Base-by-base conservation (phyloP, 2,888 invertebrate genomes). In the Philereme vetulata region DNA sequence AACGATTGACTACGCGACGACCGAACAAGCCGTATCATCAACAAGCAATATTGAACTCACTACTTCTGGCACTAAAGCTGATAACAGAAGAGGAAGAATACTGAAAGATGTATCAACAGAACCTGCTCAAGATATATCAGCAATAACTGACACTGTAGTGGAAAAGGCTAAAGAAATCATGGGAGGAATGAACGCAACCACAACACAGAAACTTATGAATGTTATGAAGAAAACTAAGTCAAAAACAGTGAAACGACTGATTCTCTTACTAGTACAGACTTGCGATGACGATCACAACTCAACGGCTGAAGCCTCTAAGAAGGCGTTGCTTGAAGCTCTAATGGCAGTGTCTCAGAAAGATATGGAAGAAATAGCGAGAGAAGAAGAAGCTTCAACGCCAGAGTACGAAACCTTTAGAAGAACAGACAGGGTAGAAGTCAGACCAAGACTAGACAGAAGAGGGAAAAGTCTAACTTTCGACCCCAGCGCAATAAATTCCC, bases 181-280 rank as follows among this genome's bases (percentile, higher is more conserved):
- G 78, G 95, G 95, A 0, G 95, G 94, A 11, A 90, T 96, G 64
- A 96, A 97, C 73, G 95, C 95, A 7, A 95, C 96, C 0, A 96
- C 96, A 63, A 94, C 95, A 0, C 93, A 94, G 62, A 95, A 96
- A 68, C 89, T 97, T 56, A 94, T 96, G 93, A 94, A 94, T 63
- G 96, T 96, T 43, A 97, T 97, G 96, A 95, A 95, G 75, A 95
- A 96, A 78, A 96, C 96, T 0, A 94, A 94, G 68, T 96, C 96
- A 68, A 95, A 95, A 58, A 94, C 95, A 0, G 96, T 96, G 0
- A 93, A 95, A 51, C 93, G 96, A 66, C 86, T 97, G 36, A 95
- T 97, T 59, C 85, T 97, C 36, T 82, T 97, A 34, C 85, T 97
- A 61, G 96, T 97, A 21, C 96, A 95, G 73, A 96, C 96, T 59